Conservation (phyloP, 2,113 vertebrate species). For the Microcebus griseorufus region DNA sequence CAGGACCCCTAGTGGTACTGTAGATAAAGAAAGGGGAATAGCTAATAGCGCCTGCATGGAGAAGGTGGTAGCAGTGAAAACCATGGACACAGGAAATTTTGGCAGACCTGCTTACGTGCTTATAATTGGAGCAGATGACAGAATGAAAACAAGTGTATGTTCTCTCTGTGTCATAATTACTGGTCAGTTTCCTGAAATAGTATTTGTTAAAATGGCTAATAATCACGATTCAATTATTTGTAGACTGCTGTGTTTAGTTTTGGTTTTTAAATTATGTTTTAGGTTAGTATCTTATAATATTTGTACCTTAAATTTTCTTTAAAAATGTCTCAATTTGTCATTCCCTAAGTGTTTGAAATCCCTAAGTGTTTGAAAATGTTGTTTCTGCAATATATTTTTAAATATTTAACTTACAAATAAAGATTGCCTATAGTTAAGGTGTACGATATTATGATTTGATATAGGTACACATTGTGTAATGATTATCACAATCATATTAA, state of each 20-base stretch:
- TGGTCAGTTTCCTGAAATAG: neutral
- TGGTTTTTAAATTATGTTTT: neutral
- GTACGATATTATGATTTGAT: neutral
- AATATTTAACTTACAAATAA: neutral
- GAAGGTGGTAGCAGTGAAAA: neutral
- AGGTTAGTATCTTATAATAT: neutral
- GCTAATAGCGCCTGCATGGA: neutral
- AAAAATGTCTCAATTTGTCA: slow-evolving; percentile 40
- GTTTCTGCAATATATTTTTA: neutral
- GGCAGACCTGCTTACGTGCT: neutral
- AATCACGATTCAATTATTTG: neutral
- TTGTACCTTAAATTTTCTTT: neutral
- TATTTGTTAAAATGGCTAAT: neutral
- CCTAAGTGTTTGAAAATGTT: neutral
- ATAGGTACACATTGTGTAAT: neutral
- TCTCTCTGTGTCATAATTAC: neutral
- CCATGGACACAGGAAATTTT: neutral
- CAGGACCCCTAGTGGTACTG: neutral
- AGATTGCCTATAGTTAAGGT: neutral
- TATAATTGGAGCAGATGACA: neutral
- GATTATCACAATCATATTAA: neutral
- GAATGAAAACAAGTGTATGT: neutral
- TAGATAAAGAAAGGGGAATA: neutral
- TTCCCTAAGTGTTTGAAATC: neutral
- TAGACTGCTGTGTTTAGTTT: neutral